phyloP scores from a whole-genome alignment of 2,113 vertebrate species.

The Heterocephalus glaber region DNA sequence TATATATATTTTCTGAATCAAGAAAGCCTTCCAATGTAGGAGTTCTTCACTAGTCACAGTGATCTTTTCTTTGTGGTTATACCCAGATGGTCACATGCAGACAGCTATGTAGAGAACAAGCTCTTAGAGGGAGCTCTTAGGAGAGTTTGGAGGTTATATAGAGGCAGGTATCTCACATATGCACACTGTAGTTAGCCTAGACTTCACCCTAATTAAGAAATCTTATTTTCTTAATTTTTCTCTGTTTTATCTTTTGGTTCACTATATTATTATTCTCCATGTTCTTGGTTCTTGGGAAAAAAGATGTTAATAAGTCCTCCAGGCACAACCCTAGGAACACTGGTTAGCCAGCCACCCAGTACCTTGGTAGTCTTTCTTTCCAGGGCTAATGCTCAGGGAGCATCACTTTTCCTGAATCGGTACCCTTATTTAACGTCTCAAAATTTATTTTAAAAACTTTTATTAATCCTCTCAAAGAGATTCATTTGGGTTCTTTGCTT shows the following conservation, averaged over 20 bases:
- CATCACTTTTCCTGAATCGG: background rate
- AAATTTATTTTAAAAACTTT: conserved; percentile 37
- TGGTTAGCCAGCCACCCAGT: background rate
- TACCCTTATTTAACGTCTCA: conserved; percentile 18
- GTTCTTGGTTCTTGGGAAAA: background rate
- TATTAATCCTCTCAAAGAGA: conserved; percentile 4
- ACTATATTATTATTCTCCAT: background rate
- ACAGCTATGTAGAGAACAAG: background rate
- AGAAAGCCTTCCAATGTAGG: background rate
- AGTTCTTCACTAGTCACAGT: background rate
- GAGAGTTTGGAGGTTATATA: background rate
- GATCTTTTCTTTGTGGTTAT: background rate
- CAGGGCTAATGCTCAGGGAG: background rate
- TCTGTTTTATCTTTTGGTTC: background rate
- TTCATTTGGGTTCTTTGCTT: conserved; percentile 16
- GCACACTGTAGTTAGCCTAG: background rate
- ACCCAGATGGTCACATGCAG: background rate
- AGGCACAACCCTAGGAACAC: background rate
- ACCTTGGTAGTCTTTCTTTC: background rate
- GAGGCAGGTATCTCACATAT: background rate
- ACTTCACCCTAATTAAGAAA: background rate
- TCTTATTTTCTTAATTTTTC: conserved; percentile 1
- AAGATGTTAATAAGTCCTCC: background rate
- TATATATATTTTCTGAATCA: background rate
- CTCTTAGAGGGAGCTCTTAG: background rate